Evolutionary conservation across 2,888 invertebrate genomes (phyloP).

Genomic region (Calliphora vomitoria): DNA sequence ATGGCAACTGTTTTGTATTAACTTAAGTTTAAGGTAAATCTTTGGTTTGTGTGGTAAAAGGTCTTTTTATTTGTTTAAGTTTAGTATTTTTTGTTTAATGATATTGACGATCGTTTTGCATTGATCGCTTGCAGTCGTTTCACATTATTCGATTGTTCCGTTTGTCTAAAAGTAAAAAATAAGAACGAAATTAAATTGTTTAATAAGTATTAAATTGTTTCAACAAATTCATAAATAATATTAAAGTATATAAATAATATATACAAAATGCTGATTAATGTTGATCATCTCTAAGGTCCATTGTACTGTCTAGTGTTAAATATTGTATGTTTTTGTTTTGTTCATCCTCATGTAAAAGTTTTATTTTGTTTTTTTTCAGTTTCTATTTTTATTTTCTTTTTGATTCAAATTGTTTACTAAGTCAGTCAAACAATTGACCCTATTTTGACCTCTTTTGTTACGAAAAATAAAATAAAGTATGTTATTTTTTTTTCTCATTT

Average conservation of each 20-base stretch:
- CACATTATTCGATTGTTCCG: slow-evolving; percentile 48
- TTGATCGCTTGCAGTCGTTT: slow-evolving; percentile 46
- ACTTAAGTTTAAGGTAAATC: slow-evolving; percentile 59
- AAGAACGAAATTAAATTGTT: neutral
- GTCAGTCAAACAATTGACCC: slow-evolving; percentile 70
- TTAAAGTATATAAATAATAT: neutral
- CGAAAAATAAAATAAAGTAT: slow-evolving; percentile 18
- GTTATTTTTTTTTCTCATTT: slow-evolving; percentile 15
- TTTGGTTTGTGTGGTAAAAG: slow-evolving; percentile 56
- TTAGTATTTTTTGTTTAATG: slow-evolving; percentile 16
- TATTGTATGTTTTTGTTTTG: neutral
- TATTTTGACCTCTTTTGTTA: slow-evolving; percentile 58
- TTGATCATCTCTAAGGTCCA: neutral
- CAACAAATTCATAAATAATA: no score
- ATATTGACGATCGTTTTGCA: slow-evolving; percentile 8
- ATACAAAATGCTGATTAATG: neutral
- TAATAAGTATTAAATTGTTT: neutral
- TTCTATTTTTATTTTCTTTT: slow-evolving; percentile 10
- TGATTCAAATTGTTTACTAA: slow-evolving; percentile 37
- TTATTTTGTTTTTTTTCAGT: neutral
- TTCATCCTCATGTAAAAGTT: neutral
- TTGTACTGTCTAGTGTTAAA: slow-evolving; percentile 6
- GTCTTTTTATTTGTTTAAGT: neutral
- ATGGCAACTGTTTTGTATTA: slow-evolving; percentile 42
- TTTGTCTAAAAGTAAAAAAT: slow-evolving; percentile 47